A percentile compares a stretch with the other conserved stretches of the same genome.
These are phyloP conservation scores for Eurosta solidaginis DNA, from an alignment of 1,140 invertebrate species.

Conservation along the genomic window DNA sequence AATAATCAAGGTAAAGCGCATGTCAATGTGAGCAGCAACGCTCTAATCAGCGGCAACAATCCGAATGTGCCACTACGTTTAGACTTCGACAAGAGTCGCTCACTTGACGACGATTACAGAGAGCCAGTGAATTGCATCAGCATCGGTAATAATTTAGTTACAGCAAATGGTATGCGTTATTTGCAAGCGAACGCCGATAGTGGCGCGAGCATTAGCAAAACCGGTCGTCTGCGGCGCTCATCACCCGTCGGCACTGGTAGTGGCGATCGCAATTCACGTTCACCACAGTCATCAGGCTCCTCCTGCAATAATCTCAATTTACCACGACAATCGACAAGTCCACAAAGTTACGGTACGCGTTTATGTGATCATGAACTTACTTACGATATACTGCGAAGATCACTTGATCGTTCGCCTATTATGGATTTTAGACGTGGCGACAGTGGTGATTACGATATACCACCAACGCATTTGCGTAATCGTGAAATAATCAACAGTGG, in stretches of 20 bases:
- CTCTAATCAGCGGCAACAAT: constrained; percentile 46
- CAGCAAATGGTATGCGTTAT: constrained; percentile 38
- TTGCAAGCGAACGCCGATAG: constrained; percentile 39
- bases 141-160: constrained; percentile 32
- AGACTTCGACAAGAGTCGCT: constrained; percentile 54
- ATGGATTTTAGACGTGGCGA: constrained; percentile 56
- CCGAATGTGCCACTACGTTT: constrained; percentile 43
- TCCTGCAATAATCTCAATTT: constrained; percentile 48
- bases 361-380: constrained; percentile 57
- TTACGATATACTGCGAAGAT: constrained; percentile 52
- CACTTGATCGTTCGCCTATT: constrained; percentile 43
- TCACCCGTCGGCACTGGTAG: constrained; percentile 31
- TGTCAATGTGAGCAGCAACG: constrained; percentile 35
- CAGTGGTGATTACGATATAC: constrained; percentile 42
- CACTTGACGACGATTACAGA: constrained; percentile 57
- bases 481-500: constrained; percentile 54
- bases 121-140: constrained; percentile 44
- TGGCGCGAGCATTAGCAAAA: not conserved
- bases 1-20: constrained; percentile 32
- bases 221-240: constrained; percentile 37
- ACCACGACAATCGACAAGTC: constrained; percentile 47
- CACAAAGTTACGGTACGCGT: constrained; percentile 53
- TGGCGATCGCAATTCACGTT: constrained; percentile 41
- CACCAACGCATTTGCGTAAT: constrained; percentile 34
- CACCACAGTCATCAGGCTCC: constrained; percentile 52